Conservation (phyloP, 2,797 vertebrate genomes). For the Echeneis naucrates region DNA sequence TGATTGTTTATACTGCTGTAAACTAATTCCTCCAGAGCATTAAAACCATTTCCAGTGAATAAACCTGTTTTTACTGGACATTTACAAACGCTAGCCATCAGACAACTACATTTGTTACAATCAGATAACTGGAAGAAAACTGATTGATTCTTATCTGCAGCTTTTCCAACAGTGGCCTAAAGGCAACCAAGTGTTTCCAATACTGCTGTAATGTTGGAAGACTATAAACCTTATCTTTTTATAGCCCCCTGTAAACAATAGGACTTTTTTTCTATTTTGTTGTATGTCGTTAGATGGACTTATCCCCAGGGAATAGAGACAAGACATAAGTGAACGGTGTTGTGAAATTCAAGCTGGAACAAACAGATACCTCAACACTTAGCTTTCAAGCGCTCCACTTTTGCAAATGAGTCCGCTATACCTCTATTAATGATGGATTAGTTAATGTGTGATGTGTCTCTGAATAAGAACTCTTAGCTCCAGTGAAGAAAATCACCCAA, state of each 20-base stretch:
- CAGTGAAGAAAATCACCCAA: slow-evolving; percentile 4
- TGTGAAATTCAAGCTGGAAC: slow-evolving; percentile 32
- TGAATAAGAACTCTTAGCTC: not conserved
- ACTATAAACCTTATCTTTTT: slow-evolving; percentile 80
- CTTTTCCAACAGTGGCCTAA: slow-evolving; percentile 46
- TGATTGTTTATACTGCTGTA: not conserved
- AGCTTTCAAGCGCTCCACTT: not conserved
- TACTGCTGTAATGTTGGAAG: slow-evolving; percentile 58
- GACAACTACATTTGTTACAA: slow-evolving; percentile 24
- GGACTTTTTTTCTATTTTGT: slow-evolving; percentile 74
- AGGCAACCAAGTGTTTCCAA: slow-evolving; percentile 59
- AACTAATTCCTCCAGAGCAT: not conserved
- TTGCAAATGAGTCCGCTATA: not conserved
- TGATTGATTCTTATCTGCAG: slow-evolving; percentile 62
- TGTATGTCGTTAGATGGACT: slow-evolving; percentile 59
- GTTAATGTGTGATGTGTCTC: not conserved
- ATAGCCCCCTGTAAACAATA: slow-evolving; percentile 70
- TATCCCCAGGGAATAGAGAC: slow-evolving; percentile 61
- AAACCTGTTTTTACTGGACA: slow-evolving; percentile 4
- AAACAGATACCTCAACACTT: not conserved
- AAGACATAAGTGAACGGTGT: slow-evolving; percentile 15
- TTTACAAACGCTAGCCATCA: slow-evolving; percentile 44
- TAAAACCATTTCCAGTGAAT: slow-evolving; percentile 3
- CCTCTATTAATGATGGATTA: not conserved
- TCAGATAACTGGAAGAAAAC: slow-evolving; percentile 41